Evolutionary conservation across 2,113 vertebrate genomes (phyloP), one percentile per base, ranked within the genome.

Genomic region (Poicephalus gulielmi): DNA sequence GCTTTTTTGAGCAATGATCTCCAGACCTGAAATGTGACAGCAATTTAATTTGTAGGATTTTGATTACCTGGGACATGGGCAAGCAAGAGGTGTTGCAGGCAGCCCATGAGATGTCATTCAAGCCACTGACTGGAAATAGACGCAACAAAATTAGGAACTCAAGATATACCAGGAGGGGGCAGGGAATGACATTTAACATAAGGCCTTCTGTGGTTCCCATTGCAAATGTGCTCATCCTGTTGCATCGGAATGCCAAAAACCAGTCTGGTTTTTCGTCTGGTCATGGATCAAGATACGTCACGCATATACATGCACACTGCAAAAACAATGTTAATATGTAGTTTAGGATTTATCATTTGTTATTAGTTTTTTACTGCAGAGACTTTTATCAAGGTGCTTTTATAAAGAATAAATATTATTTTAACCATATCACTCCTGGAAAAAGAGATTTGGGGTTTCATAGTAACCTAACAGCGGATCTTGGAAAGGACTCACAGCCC

Each of bases 251-350:
- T 64, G 81, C 53, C 33, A 43, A 57, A 77, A 52, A 4, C 0
- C 25, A 30, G 3, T 6, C 24, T 49, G 55, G 3, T 16, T 75
- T 86, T 74, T 24, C 15, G 17, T 46, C 35, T 75, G 3, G 8
- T 57, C 49, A 52, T 0, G 3, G 19, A 16, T 46, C 10, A 19
- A 63, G 35, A 6, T 46, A 50, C 0, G 0, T 77, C 59, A 39
- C 30, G 59, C 24, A 59, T 14, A 55, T 83, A 20, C 9, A 24
- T 27, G 18, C 11, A 24, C 12, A 7, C 52, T 49, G 67, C 3
- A 5, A 68, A 79, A 67, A 0, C 6, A 80, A 10, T 47, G 37
- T 17, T 55, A 11, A 50, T 23, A 13, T 30, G 1, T 39, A 52
- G 6, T 22, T 57, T 30, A 55, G 53, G 30, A 37, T 41, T 83